A percentile compares a stretch with the other conserved stretches of the same genome.
Conservation (phyloP, 1,140 invertebrate species). For the Probaryconus sp. region DNA sequence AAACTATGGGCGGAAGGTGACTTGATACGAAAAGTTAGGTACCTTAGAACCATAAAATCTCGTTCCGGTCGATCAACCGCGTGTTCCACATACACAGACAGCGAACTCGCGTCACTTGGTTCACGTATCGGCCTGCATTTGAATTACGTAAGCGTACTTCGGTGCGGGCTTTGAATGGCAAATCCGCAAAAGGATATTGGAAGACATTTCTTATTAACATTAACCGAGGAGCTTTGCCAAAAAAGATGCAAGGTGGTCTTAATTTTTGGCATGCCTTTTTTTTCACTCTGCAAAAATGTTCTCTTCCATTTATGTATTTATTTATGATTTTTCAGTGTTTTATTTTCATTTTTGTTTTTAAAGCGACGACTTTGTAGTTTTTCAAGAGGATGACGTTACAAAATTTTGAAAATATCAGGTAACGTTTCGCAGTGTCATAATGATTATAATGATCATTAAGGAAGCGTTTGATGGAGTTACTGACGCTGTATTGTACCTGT, state of each 20-base stretch:
- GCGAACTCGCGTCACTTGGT: constrained; percentile 66
- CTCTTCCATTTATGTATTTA: no score
- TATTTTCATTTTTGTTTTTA: no score
- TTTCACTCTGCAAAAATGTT: no score
- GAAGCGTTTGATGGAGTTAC: no score
- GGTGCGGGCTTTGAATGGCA: constrained; percentile 58
- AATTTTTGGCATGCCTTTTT: constrained; percentile 40
- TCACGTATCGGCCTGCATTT: constrained; percentile 57
- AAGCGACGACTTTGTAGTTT: no score
- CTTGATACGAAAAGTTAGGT: constrained; percentile 56
- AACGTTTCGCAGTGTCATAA: no score
- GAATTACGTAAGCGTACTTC: constrained; percentile 63
- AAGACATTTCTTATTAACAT: constrained; percentile 53
- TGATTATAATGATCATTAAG: no score
- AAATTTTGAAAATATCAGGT: no score
- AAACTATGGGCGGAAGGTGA: constrained; percentile 49
- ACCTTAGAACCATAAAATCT: constrained; percentile 59
- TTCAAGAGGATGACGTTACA: no score
- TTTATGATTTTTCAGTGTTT: no score
- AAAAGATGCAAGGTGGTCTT: constrained; percentile 39
- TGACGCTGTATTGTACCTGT: no score
- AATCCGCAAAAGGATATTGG: constrained; percentile 51
- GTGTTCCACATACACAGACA: constrained; percentile 64
- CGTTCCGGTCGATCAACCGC: constrained; percentile 66
- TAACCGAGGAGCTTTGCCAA: constrained; percentile 39